A percentile compares a stretch with the other conserved stretches of the same genome.
These are phyloP conservation scores for Platycercus adscitus DNA, from an alignment of 2,113 vertebrate genomes.

Conservation along the genomic window DNA sequence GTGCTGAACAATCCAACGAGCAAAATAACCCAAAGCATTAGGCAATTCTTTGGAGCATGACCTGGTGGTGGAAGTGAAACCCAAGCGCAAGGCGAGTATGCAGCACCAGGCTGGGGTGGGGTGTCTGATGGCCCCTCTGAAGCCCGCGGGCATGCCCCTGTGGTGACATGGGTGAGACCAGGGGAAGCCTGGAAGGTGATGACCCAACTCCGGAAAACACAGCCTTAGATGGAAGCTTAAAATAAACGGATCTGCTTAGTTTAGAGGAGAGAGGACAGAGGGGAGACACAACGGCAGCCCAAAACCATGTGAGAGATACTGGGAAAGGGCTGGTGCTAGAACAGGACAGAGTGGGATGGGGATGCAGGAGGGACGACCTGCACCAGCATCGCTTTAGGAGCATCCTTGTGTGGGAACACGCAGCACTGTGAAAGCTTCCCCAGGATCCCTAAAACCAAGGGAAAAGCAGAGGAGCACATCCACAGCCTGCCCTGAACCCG, in stretches of 20 bases:
- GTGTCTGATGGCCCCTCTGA: neutral
- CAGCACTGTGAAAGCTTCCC: neutral
- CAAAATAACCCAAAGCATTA: neutral
- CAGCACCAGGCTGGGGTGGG: neutral
- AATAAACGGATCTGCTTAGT: neutral
- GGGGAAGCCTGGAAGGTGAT: neutral
- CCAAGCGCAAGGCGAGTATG: neutral
- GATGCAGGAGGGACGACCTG: neutral
- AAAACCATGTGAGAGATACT: neutral
- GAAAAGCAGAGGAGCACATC: neutral
- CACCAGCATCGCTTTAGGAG: rapidly evolving
- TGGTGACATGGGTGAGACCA: neutral
- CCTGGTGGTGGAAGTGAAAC: neutral
- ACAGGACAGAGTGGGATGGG: neutral
- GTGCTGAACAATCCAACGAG: neutral
- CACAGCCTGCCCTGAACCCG: neutral
- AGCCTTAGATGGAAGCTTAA: neutral
- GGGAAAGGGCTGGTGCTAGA: neutral
- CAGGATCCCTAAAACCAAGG: neutral
- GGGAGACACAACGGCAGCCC: rapidly evolving
- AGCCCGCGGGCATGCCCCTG: neutral
- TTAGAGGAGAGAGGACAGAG: neutral
- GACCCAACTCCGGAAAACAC: neutral
- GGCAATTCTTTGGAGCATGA: neutral
- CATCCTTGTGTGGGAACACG: rapidly evolving